phyloP scores from a whole-genome alignment of 2,113 vertebrate species.

The Orycteropus afer region DNA sequence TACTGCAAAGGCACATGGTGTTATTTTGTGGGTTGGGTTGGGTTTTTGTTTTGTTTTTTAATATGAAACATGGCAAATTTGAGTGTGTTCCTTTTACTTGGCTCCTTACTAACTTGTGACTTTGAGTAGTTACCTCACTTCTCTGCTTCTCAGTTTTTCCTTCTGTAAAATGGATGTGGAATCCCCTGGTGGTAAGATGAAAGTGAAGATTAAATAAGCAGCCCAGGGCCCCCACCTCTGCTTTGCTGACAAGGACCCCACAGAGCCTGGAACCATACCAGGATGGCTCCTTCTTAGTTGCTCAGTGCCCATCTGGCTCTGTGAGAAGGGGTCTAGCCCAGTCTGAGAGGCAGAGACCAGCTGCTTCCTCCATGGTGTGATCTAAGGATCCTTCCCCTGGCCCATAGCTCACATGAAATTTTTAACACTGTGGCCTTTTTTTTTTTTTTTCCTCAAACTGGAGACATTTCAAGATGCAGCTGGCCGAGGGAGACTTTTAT shows the following conservation, averaged over 20 bases:
- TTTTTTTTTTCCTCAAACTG: not conserved
- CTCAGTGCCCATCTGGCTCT: not conserved
- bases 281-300: not conserved
- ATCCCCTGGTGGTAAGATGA: not conserved
- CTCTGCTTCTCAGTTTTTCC: not conserved
- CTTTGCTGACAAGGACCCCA: not conserved
- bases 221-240: not conserved
- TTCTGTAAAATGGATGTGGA: not conserved
- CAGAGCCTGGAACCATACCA: not conserved
- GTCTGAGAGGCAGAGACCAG: not conserved
- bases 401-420: not conserved
- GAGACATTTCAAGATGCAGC: not conserved
- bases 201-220: not conserved
- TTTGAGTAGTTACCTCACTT: not conserved
- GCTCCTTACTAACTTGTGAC: not conserved
- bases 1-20: not conserved
- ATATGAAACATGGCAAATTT: not conserved
- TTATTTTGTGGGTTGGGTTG: not conserved
- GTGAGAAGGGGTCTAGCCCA: not conserved
- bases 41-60: not conserved
- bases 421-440: slow-evolving; percentile 1
- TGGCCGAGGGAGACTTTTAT: not conserved
- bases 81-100: not conserved
- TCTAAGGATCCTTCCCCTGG: not conserved
- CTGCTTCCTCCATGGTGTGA: not conserved